Base-by-base conservation (phyloP, 2,797 vertebrate species). In the Myripristis jacobus region DNA sequence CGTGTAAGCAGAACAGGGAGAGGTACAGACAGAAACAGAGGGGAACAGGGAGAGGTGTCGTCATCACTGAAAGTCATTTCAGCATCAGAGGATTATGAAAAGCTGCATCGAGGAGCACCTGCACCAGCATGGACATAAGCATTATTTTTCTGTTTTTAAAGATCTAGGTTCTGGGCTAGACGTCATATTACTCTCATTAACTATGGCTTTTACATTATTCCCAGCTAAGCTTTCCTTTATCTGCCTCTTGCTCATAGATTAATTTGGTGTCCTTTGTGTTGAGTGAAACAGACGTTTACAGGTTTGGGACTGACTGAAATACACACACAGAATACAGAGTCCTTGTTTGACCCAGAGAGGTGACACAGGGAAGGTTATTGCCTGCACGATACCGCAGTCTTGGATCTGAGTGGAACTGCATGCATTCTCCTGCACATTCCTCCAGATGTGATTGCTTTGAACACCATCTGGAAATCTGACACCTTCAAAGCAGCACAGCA, bases 401-500 rank as follows among this genome's bases (percentile, higher is more conserved):
- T 27, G 11, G 7, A 21, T 61, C 47, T 6, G 24, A 9, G 0
- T 8, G 44, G 25, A 52, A 62, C 4, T 38, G n/a, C 21, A 19
- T 22, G 18, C 19, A 4, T 46, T 22, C 61, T 75, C 36, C 51
- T 67, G 11, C 0, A 8, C 12, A 19, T 56, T 63, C 63, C 34
- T 76, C 44, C 66, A 75, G 75, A 73, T 68, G 73, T 66, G 31
- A 15, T 34, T 16, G 25, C 46, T 55, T 58, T 18, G 27, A 71
- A 19, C 9, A 55, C 51, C 55, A 68, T 62, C 61, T 69, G 71
- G 57, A 76, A 52, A 66, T 36, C 8, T 18, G 34, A 60, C 51
- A 27, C 41, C 36, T 57, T 75, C 67, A 57, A 55, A 81, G 43
- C 54, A 60, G 19, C 44, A 62, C n/a, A 46, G 25, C 2, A 3